phyloP scores from a whole-genome alignment of 1,140 invertebrate genomes.

The Dinoponera quadriceps region DNA sequence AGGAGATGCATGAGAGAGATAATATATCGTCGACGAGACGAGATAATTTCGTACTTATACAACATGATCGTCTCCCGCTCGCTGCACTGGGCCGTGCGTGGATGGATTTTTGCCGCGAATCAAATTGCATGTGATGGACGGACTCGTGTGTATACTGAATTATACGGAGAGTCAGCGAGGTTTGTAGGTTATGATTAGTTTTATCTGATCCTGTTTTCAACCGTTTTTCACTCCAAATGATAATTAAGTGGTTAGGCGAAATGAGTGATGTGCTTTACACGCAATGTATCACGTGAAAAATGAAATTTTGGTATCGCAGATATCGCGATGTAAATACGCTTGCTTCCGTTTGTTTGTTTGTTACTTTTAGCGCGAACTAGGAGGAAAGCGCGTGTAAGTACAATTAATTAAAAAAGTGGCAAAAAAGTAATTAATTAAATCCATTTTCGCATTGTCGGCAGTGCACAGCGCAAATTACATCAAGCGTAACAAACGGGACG shows the following conservation, averaged over 20 bases:
- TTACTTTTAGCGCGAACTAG: neutral
- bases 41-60: conserved; percentile 26
- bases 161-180: neutral
- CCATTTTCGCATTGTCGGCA: neutral
- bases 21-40: neutral
- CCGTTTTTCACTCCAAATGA: neutral
- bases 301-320: neutral
- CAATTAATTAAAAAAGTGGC: conserved; percentile 25
- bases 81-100: neutral
- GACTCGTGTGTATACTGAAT: neutral
- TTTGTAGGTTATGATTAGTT: neutral
- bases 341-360: conserved; percentile 10
- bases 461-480: neutral
- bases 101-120: neutral
- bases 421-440: conserved; percentile 42
- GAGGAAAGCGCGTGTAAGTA: neutral
- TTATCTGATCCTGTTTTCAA: neutral
- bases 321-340: conserved; percentile 11
- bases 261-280: neutral
- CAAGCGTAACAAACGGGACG: neutral
- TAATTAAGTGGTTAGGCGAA: conserved; percentile 2
- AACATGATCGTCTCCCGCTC: neutral
- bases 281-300: neutral
- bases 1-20: neutral
- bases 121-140: neutral